Percentiles rank a stretch among this genome's conserved stretches.
Evolutionary conservation across 2,113 vertebrate genomes (phyloP).

Genomic region (Gorsachius goisagi): DNA sequence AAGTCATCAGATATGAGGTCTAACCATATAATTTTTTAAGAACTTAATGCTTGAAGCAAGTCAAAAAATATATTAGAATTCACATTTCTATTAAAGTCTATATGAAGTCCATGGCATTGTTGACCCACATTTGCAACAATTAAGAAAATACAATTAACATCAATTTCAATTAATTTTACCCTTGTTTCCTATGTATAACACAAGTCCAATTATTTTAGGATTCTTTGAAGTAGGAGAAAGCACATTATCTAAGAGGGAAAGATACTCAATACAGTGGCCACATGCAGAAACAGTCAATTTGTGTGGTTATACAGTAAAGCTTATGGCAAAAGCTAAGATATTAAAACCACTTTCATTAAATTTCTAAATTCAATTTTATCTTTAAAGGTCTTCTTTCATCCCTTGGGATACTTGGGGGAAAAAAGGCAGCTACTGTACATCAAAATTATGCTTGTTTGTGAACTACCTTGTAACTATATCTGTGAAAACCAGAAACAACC

Average conservation of each 20-base stretch:
- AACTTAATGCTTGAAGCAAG: conserved; percentile 33
- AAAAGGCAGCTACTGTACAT: not conserved
- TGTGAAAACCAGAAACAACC: not conserved
- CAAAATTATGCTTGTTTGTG: not conserved
- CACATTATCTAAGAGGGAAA: not conserved
- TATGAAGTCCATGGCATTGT: not conserved
- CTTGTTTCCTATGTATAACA: not conserved
- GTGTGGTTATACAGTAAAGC: not conserved
- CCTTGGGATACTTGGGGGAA: not conserved
- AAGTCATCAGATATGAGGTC: not conserved
- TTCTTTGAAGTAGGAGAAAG: conserved; percentile 54
- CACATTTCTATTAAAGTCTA: conserved; percentile 47
- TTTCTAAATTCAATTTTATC: conserved; percentile 35
- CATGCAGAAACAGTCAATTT: not conserved
- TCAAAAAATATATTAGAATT: conserved; percentile 46
- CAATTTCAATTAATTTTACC: conserved; percentile 57
- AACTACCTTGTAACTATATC: not conserved
- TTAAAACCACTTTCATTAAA: not conserved
- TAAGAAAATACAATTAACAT: conserved; percentile 55
- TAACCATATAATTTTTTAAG: not conserved
- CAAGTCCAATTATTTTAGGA: conserved; percentile 41
- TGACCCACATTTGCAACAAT: conserved; percentile 57
- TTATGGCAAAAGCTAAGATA: conserved; percentile 17
- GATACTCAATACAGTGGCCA: not conserved
- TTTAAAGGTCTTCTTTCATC: conserved; percentile 1